Evolutionary conservation across 1,140 invertebrate species (phyloP).

Genomic region (Heliconius hermathena): DNA sequence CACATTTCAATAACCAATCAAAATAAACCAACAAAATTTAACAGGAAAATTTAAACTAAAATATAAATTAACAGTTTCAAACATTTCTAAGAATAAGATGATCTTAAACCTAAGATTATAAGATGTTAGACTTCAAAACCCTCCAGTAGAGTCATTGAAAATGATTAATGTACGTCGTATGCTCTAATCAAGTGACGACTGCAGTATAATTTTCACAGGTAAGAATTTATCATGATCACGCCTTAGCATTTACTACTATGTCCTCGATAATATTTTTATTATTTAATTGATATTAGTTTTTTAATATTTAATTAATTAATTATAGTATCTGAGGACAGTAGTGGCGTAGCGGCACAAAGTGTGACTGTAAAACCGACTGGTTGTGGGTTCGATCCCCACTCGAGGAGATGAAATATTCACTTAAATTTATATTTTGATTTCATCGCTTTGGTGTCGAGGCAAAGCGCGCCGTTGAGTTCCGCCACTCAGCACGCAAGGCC

Average conservation of each 20-base stretch:
- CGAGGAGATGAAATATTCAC: too few species aligned
- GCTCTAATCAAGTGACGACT: slow-evolving; percentile 33
- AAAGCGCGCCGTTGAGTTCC: too few species aligned
- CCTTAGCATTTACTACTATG: slow-evolving; percentile 16
- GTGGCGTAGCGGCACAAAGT: too few species aligned
- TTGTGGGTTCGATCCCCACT: too few species aligned
- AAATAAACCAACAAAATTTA: background rate
- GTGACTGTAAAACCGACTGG: too few species aligned
- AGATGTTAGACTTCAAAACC: slow-evolving; percentile 29
- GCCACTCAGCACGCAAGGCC: too few species aligned
- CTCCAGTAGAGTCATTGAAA: slow-evolving; percentile 1
- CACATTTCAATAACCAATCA: background rate
- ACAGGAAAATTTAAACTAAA: slow-evolving; percentile 12
- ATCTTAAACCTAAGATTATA: background rate
- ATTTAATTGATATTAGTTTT: slow-evolving; percentile 14
- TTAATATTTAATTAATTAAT: slow-evolving; percentile 20
- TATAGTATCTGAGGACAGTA: too few species aligned
- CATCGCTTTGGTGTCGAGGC: too few species aligned
- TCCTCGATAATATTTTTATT: slow-evolving; percentile 18
- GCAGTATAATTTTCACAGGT: slow-evolving; percentile 27
- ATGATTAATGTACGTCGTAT: slow-evolving; percentile 35
- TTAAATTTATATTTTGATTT: too few species aligned
- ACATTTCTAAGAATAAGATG: slow-evolving; percentile 28
- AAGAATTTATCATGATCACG: slow-evolving; percentile 22
- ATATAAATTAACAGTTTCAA: background rate